Evolutionary conservation across 2,797 vertebrate genomes (phyloP), one percentile per base, ranked within the genome.

Genomic region (Chelon labrosus): DNA sequence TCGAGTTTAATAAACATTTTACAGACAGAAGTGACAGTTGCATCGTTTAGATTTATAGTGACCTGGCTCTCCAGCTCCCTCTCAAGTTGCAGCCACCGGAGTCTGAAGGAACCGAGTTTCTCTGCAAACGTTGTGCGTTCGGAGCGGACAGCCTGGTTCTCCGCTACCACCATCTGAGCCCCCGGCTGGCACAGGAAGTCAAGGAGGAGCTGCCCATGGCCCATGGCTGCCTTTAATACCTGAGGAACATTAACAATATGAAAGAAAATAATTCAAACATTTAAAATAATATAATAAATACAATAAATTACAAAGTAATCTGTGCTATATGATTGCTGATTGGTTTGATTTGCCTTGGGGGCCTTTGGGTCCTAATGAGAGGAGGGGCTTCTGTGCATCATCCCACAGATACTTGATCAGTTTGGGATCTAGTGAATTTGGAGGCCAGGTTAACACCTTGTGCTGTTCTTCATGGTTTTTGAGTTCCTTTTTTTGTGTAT

Each of bases 161-260:
- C 93, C 0, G 89, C 91, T 39, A 80, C 91, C 44, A 88, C 89
- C 62, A 90, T 91, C 84, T 92, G 95, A 72, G 95, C 93, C 19
- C 95, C 84, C 0, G 95, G 95, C 91, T 97, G 96, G 87, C 95
- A 96, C 76, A 99, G 94, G 78, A 94, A 96, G 65, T 98, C 96
- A 0, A 97, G 91, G 7, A 93, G 88, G 70, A 93, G 93, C 73
- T 97, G 96, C 46, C 94, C 95, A 0, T 91, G 93, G 82, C 84
- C 89, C 89, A 95, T 60, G 76, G 96, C 95, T 79, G 92, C 92
- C 84, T 94, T 93, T 39, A 94, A 91, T 53, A 82, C 95, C 98
- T 99, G 59, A 53, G 54, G 19, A 86, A 73, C 16, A 22, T 2
- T 22, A 14, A 68, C 1, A 17, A 1, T 2, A 20, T 65, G 2